These are phyloP conservation scores for Sarcophaga variegata DNA, from an alignment of 2,888 invertebrate genomes.

Conservation along the genomic window DNA sequence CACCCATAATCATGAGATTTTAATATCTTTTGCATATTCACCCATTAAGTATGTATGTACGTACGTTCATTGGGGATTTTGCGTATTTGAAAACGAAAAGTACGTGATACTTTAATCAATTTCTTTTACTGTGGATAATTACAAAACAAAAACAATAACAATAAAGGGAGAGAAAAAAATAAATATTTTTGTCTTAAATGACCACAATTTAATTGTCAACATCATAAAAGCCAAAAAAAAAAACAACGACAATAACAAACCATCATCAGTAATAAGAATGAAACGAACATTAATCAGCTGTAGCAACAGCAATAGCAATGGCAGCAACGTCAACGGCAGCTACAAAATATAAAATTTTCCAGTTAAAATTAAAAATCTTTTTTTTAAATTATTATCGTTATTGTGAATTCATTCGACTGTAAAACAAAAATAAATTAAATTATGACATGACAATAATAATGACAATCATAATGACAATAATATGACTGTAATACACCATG, in stretches of 20 bases:
- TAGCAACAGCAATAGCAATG: background rate
- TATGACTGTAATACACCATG: conserved; percentile 51
- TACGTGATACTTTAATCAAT: conserved; percentile 63
- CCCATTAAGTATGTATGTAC: background rate
- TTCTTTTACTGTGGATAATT: conserved; percentile 55
- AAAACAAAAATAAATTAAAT: conserved; percentile 61
- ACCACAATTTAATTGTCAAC: conserved; percentile 55
- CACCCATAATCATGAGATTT: background rate
- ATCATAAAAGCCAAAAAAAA: conserved; percentile 14
- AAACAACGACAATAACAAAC: background rate
- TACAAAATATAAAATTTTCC: conserved; percentile 41
- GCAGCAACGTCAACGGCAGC: conserved; percentile 15
- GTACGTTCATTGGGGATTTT: background rate
- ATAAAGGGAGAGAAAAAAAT: background rate
- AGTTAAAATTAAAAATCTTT: conserved; percentile 55
- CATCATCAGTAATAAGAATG: conserved; percentile 22
- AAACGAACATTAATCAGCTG: conserved; percentile 9
- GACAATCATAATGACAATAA: conserved; percentile 27
- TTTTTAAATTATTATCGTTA: conserved; percentile 50
- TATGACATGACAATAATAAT: conserved; percentile 58
- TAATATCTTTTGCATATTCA: background rate
- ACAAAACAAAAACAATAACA: background rate
- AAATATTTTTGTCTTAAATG: conserved; percentile 57
- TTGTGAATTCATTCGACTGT: conserved; percentile 48
- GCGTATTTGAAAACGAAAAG: conserved; percentile 8